Conservation (phyloP, 1,140 invertebrate genomes). For the Agrypnia vestita region DNA sequence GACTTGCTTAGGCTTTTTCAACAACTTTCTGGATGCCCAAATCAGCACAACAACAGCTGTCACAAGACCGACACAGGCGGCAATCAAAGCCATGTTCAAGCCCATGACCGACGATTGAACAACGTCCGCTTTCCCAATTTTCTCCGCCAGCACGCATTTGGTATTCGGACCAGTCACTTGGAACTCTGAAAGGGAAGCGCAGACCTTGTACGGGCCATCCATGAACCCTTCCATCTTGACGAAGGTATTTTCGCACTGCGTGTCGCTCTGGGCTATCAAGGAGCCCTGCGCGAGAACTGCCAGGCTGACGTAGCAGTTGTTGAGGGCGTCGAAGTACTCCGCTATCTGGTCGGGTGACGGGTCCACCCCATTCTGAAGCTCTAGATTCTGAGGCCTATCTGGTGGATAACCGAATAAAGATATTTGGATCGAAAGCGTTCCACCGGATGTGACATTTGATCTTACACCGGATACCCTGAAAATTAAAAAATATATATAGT, state of each 20-base stretch:
- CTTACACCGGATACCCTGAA: constrained; percentile 71
- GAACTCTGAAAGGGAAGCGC: constrained; percentile 69
- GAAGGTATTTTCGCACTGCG: constrained; percentile 67
- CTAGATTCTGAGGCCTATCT: constrained; percentile 63
- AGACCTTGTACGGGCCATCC: constrained; percentile 70
- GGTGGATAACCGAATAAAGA: constrained; percentile 67
- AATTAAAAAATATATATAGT: no score
- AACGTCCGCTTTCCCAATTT: constrained; percentile 66
- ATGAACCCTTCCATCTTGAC: constrained; percentile 71
- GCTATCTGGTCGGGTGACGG: constrained; percentile 63
- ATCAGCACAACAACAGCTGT: constrained; percentile 72
- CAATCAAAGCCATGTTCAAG: constrained; percentile 72
- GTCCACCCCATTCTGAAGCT: constrained; percentile 64
- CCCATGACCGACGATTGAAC: constrained; percentile 69
- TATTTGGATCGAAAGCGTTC: constrained; percentile 68
- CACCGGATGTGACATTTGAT: constrained; percentile 69
- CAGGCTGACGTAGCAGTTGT: constrained; percentile 70
- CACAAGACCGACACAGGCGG: constrained; percentile 72
- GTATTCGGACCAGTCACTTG: constrained; percentile 67
- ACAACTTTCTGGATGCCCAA: constrained; percentile 73
- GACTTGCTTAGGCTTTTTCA: constrained; percentile 71
- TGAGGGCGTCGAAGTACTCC: constrained; percentile 61
- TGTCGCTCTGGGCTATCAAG: constrained; percentile 71
- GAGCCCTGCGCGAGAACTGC: constrained; percentile 69
- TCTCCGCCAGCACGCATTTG: constrained; percentile 73